Conservation (phyloP, 2,113 vertebrate genomes). For the Hylia prasina region DNA sequence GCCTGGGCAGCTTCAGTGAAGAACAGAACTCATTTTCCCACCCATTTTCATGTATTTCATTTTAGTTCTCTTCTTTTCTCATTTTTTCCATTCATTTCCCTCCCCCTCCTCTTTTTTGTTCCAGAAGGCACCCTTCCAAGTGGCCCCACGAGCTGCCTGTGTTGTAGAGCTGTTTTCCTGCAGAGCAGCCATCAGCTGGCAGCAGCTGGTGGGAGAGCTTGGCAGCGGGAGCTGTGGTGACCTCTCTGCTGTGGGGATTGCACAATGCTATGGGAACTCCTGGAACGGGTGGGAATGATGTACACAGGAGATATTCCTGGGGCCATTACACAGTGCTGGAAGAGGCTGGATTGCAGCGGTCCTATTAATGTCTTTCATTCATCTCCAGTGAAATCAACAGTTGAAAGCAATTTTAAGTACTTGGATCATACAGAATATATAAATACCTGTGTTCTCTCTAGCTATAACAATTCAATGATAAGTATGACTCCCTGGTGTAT, state of each 20-base stretch:
- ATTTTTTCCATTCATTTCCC: not conserved
- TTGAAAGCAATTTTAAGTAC: conserved; percentile 24
- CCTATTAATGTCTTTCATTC: conserved; percentile 27
- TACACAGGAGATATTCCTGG: not conserved
- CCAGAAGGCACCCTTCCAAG: not conserved
- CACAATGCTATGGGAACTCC: not conserved
- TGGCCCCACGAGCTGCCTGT: not conserved
- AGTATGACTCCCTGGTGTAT: not conserved
- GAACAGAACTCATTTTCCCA: not conserved
- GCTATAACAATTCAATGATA: not conserved
- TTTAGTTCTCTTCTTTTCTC: not conserved
- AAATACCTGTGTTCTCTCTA: conserved; percentile 46
- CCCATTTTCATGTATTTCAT: rapidly evolving
- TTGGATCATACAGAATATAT: conserved; percentile 40
- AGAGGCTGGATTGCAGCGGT: not conserved
- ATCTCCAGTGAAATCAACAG: conserved; percentile 31
- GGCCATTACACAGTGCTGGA: not conserved
- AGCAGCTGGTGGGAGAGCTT: not conserved
- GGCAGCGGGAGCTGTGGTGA: not conserved
- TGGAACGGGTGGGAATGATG: not conserved
- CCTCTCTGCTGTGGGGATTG: not conserved
- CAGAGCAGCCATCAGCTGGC: not conserved
- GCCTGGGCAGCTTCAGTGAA: not conserved
- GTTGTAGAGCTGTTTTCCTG: not conserved
- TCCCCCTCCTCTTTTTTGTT: not conserved